Evolutionary conservation across 2,113 vertebrate genomes (phyloP), one percentile per base, ranked within the genome.

Genomic region (Calonectris borealis): DNA sequence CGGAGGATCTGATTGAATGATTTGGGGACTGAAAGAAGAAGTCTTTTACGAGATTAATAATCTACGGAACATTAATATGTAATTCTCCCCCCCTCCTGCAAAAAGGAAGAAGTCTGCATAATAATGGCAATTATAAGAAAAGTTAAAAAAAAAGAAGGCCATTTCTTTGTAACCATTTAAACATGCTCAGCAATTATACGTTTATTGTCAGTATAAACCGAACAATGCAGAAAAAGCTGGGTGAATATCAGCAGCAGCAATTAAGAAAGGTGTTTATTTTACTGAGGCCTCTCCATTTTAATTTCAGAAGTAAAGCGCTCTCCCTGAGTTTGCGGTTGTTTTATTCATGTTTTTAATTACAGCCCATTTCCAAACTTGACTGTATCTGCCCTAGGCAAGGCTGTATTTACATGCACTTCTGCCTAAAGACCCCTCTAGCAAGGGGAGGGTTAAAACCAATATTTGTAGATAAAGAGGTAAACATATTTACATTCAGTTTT

Each of bases 401-500:
- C 46, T 70, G 31, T 40, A 31, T 96, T 93, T 90, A 19, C 22
- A 55, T 40, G 40, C 1, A 22, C 6, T 87, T 71, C 65, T 22
- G 24, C 55, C 42, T 77, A 22, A 81, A 80, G 64, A 85, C 11
- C 26, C 52, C 73, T 85, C 86, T 78, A 92, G 96, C 44, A 83
- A 71, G 40, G 84, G 90, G 81, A 66, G 87, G 95, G 98, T 98
- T 98, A 98, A 98, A 98, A 97, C 96, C 97, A 98, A 98, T 97
- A 98, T 98, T 98, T 98, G 97, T 96, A 97, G 98, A 98, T 98
- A 97, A 98, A 98, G 98, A 98, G 98, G 98, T 98, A 98, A 98
- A 98, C 98, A 98, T 98, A 98, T 98, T 98, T 98, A 98, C 98
- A 98, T 98, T 98, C 97, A 98, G 98, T 97, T 98, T 98, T 98